These are phyloP conservation scores for Parnassius smintheus DNA, from an alignment of 2,888 invertebrate species.

Conservation along the genomic window DNA sequence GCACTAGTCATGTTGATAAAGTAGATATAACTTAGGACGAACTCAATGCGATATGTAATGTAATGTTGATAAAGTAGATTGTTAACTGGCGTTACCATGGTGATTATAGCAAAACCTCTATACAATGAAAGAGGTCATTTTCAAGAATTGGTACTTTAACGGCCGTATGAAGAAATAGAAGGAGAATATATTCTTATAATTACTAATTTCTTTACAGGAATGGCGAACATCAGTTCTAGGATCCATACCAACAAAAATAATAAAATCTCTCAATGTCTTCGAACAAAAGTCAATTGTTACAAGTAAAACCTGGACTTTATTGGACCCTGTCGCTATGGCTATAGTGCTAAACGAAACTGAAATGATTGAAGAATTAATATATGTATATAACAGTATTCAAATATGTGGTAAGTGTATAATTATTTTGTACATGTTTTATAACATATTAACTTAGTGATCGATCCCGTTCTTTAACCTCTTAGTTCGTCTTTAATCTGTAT, in stretches of 20 bases:
- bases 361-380: slow-evolving; percentile 36
- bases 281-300: slow-evolving; percentile 46
- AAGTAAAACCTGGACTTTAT: slow-evolving; percentile 43
- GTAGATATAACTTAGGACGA: too few relatives aligned
- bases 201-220: slow-evolving; percentile 39
- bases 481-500: too few relatives aligned
- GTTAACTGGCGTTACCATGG: too few relatives aligned
- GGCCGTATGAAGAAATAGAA: too few relatives aligned
- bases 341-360: slow-evolving; percentile 38
- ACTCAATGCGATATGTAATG: too few relatives aligned
- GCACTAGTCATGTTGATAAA: too few relatives aligned
- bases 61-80: too few relatives aligned
- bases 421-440: slow-evolving; percentile 28
- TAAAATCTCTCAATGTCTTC: slow-evolving; percentile 52
- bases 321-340: slow-evolving; percentile 56
- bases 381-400: slow-evolving; percentile 42
- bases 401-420: slow-evolving; percentile 48
- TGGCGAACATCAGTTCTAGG: slow-evolving; percentile 55
- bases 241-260: slow-evolving; percentile 50
- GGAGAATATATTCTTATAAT: neutral
- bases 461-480: too few relatives aligned
- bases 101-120: too few relatives aligned
- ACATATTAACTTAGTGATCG: too few relatives aligned
- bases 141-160: too few relatives aligned
- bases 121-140: too few relatives aligned